phyloP scores from a whole-genome alignment of 2,888 invertebrate species.

The Acrocera orbiculus region DNA sequence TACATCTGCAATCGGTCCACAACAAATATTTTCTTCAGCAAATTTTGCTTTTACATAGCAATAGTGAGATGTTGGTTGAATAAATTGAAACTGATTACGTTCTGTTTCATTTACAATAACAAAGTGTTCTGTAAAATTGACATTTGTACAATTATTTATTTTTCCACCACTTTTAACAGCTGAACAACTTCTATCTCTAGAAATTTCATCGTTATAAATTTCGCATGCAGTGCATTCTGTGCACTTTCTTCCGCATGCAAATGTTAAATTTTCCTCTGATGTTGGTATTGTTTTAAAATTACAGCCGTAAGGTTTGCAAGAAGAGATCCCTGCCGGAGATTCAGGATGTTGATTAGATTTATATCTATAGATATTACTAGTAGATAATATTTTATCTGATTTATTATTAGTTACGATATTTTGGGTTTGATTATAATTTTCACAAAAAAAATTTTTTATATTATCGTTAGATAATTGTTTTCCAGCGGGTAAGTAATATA shows the following conservation, averaged over 20 bases:
- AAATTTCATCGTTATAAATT: not conserved
- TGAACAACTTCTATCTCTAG: slow-evolving; percentile 1
- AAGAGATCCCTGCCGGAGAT: too few species aligned
- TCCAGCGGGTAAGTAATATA: slow-evolving; percentile 58
- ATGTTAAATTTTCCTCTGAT: not conserved
- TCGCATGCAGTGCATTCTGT: not conserved
- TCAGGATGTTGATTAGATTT: too few species aligned
- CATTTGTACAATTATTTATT: slow-evolving; percentile 1
- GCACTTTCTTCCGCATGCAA: not conserved
- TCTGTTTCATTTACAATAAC: slow-evolving; percentile 12
- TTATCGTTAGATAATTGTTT: too few species aligned
- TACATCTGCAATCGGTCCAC: slow-evolving; percentile 15
- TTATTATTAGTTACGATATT: too few species aligned
- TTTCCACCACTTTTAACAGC: slow-evolving; percentile 4
- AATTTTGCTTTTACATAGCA: slow-evolving; percentile 16
- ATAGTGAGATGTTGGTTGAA: slow-evolving; percentile 9
- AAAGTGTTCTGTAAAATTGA: slow-evolving; percentile 9
- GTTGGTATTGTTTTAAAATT: not conserved
- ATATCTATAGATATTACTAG: too few species aligned
- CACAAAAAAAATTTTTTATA: too few species aligned
- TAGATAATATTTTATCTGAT: too few species aligned
- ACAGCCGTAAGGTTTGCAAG: too few species aligned
- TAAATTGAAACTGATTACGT: too few species aligned
- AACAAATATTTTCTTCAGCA: slow-evolving; percentile 14
- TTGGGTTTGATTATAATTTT: too few species aligned